Conservation (phyloP, 2,113 vertebrate species). For the Chaetura pelagica region DNA sequence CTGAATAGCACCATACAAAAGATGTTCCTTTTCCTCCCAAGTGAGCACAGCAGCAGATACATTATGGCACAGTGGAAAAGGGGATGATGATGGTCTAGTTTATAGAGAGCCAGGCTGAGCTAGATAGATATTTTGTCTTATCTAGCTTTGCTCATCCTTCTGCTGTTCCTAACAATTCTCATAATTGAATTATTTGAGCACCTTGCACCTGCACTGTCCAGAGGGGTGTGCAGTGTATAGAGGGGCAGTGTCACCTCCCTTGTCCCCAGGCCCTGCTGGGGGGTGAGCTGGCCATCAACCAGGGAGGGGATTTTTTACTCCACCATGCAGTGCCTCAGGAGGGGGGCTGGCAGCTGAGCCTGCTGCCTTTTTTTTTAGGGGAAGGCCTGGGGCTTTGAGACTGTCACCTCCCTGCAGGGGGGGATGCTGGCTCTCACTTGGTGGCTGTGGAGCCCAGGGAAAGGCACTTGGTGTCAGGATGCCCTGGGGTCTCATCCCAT, state of each 20-base stretch:
- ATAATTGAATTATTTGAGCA: neutral
- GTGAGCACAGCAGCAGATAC: neutral
- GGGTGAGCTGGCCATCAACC: neutral
- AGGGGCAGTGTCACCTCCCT: neutral
- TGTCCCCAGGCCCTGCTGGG: rapidly evolving
- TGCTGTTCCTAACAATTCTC: neutral
- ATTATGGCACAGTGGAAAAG: neutral
- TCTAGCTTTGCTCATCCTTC: neutral
- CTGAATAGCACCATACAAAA: neutral
- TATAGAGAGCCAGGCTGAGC: neutral
- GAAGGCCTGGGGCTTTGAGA: neutral
- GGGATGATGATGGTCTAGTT: neutral
- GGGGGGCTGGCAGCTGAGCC: rapidly evolving
- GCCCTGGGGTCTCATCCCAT: neutral
- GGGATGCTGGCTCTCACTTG: neutral
- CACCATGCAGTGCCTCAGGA: neutral
- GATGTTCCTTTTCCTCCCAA: neutral
- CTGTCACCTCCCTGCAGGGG: rapidly evolving
- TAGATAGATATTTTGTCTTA: neutral
- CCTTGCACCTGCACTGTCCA: neutral
- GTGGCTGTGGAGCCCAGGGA: neutral
- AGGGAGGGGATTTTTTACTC: rapidly evolving
- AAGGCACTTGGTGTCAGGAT: neutral
- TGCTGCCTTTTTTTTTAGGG: neutral
- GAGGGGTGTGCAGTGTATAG: too few species aligned